Base-by-base conservation (phyloP, 2,888 invertebrate species). In the Colletes collaris region DNA sequence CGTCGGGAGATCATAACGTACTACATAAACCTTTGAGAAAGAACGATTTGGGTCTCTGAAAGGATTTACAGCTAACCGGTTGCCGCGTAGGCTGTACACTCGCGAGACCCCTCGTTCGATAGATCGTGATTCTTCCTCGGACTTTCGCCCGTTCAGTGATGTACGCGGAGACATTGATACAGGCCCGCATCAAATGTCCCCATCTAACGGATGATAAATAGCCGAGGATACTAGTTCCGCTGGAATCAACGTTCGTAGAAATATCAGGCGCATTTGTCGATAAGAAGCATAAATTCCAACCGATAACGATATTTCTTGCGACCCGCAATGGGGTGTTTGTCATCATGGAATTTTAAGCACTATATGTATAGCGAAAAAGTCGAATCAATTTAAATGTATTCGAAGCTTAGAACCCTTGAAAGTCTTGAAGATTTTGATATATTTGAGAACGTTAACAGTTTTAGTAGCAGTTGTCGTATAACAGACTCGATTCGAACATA, bases 1-100 rank as follows among this genome's bases (percentile, higher is more conserved):
- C 62, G 2, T 44, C 56, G 37, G 27, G n/a, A 53, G 52, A 66
- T 73, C 68, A 58, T 59, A 66, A 59, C 35, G 49, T 74, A 37
- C 58, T 16, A 66, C 53, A 52, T 70, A 67, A 74, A 74, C 60
- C 19, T 64, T 67, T 8, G 55, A 44, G 66, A 64, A 73, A 55
- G 73, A 83, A 83, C 65, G 67, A 83, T 83, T 83, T 83, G 67
- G 68, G 70, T 50, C 60, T 68, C 70, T 64, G 56, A 62, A 69
- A 76, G 83, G 76, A 83, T 83, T 83, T 83, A 83, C 83, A 79
- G 83, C 83, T 79, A 83, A 83, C 83, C 76, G 83, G 83, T 79
- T 83, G 55, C 69, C 73, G 72, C 67, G 76, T 79, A 83, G 79
- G 64, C 56, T 62, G 81, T 71, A 79, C 68, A 65, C 77, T 81